Base-by-base conservation (phyloP, 1,140 invertebrate genomes). In the Lepidurus arcticus region DNA sequence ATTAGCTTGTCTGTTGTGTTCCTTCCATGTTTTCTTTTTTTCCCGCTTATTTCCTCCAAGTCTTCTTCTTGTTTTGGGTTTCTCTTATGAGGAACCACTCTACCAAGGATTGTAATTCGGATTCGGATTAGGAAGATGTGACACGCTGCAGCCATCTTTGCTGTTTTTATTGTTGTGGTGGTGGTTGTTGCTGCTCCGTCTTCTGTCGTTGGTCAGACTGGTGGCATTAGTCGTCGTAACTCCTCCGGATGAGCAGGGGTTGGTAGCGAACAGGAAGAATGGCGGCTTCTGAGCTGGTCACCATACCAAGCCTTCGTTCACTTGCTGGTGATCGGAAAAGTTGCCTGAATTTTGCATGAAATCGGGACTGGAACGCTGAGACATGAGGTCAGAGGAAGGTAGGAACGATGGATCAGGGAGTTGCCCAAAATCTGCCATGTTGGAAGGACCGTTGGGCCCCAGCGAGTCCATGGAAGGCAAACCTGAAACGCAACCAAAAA, bases 231-330 rank as follows among this genome's bases (percentile, higher is more conserved):
- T 7, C 75, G 8, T 44, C 75, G 10, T 9, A 11, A 21, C 24
- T 24, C 75, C 75, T 76, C 42, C 13, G 11, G 42, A 43, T 34
- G 42, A 24, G 5, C 75, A 53, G 44, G 3, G 45, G 24, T 9
- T 34, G 24, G 26, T 53, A 9, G 26, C 53, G 76, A 76, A 53
- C 21, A 47, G 42, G 44, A 45, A 53, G 44, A 76, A 76, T 45
- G 47, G 24, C 34, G 47, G 47, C 43, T 76, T 21, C 45, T 21
- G 44, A n/a, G 44, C 74, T 42, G 75, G 78, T 78, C 78, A 92
- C 90, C 90, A 91, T 86, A 91, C 90, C 82, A 91, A 87, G 77
- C 89, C 89, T 84, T 91, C 90, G 85, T 89, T 92, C 84, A 91
- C 87, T 85, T 91, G 89, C 85, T 90, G 90, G 78, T 89, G 89